Base-by-base conservation (phyloP, 2,113 vertebrate genomes). In the Phasianus colchicus region DNA sequence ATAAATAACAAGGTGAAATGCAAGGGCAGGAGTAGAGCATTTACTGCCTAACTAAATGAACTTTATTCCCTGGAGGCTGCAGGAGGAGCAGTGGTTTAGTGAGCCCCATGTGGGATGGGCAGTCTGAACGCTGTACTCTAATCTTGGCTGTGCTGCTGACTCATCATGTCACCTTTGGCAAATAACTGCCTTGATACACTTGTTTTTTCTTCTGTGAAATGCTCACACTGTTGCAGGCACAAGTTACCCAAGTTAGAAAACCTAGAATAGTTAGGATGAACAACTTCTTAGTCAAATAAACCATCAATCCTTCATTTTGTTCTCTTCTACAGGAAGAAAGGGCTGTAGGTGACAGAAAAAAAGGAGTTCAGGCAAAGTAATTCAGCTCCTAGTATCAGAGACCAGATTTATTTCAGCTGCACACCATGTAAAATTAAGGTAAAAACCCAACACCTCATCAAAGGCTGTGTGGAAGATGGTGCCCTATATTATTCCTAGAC, bases 31-130 rank as follows among this genome's bases (percentile, higher is more conserved):
- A 87, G 48, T 6, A 36, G 58, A 82, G 72, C 83, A 24, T 66
- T 89, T 86, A 83, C 85, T 50, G 12, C 83, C 42, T 10, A 36
- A 36, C 47, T 22, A 61, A 40, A 17, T 79, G 96, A 65, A 14
- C 43, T 76, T 48, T 19, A 6, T 40, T 95, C 85, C 88, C 93
- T 45, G 85, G 45, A 50, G 63, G 84, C 76, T 88, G 87, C 78
- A 29, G 73, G 55, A 83, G 76, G 67, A 83, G 7, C 57, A 9
- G 32, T 6, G 71, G 78, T 29, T 75, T 40, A 38, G 69, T 7
- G 78, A 70, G 84, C 67, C 27, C 73, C 10, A 0, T 5, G 12
- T 13, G 38, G 82, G 48, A 19, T 22, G 85, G 90, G 87, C 87
- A 82, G 82, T 45, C 60, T 66, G 79, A 60, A 6, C 36, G 0